Evolutionary conservation across 2,888 invertebrate genomes (phyloP), one percentile per base, ranked within the genome.

Genomic region (Subacronicta megacephala): DNA sequence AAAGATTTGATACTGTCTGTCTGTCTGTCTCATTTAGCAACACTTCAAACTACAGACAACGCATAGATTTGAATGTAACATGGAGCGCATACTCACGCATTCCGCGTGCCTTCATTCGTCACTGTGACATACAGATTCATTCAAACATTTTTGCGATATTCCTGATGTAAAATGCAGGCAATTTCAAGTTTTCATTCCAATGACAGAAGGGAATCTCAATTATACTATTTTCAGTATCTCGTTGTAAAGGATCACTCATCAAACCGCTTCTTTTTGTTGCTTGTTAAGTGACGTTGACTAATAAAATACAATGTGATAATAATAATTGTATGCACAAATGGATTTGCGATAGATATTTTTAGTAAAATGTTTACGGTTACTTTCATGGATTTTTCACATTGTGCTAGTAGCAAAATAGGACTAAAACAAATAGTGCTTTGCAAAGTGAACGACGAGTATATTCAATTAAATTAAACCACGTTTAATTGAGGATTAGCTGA

Each of bases 1-100:
- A 64, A 60, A 60, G 60, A 56, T 68, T 64, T 60, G 7, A 46
- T 35, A 58, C n/a, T n/a, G n/a, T n/a, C n/a, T n/a, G n/a, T n/a
- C n/a, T n/a, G n/a, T n/a, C 38, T 43, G 16, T 9, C 31, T 33
- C 41, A 29, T 65, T 71, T 52, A 56, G 26, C 17, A 26, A 41
- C 37, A 49, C 44, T 62, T 47, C 66, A 56, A 58, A 59, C 52
- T 54, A 54, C 40, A 47, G 72, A 62, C 40, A 60, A 18, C 26
- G 47, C 60, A 38, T 45, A 59, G 56, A 62, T 62, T 56, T 53
- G 46, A 36, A 13, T 13, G 31, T 52, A 65, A 59, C 31, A 20
- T 29, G 33, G 20, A 50, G 56, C 41, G 17, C 46, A 56, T 42
- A 59, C 52, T 51, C n/a, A 10, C 33, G 29, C 26, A 52, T 38